These are phyloP conservation scores for Artemia franciscana DNA, from an alignment of 1,140 invertebrate species.

Conservation along the genomic window DNA sequence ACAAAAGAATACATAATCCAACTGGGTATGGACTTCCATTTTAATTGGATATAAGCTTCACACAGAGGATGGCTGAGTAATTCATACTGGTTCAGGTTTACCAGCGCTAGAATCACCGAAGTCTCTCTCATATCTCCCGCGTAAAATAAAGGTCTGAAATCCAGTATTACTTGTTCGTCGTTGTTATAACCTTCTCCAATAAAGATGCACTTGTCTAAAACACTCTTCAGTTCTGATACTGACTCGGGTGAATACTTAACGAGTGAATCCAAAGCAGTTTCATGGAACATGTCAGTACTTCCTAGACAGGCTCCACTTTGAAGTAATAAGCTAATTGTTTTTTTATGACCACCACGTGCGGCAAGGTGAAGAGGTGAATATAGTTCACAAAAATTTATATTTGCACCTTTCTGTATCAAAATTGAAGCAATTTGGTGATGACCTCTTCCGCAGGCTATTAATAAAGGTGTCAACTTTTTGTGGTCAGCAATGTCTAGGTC, in stretches of 20 bases:
- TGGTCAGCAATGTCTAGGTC: not conserved
- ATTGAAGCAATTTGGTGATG: not conserved
- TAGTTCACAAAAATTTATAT: not conserved
- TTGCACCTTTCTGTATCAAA: not conserved
- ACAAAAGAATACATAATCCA: constrained; percentile 54
- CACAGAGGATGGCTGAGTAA: constrained; percentile 55
- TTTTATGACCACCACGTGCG: constrained; percentile 53
- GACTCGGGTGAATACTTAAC: constrained; percentile 51
- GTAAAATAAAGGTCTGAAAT: constrained; percentile 45
- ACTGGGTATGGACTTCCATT: constrained; percentile 70
- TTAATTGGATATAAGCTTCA: constrained; percentile 53
- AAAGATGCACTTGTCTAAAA: constrained; percentile 45
- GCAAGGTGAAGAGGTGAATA: constrained; percentile 71
- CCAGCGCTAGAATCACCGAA: constrained; percentile 55
- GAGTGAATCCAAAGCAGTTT: constrained; percentile 53
- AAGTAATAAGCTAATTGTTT: constrained; percentile 54
- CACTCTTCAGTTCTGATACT: constrained; percentile 41
- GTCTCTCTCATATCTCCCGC: constrained; percentile 39
- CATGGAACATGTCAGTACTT: constrained; percentile 51
- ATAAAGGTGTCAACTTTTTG: not conserved
- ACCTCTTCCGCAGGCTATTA: not conserved
- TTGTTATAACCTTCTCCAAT: constrained; percentile 55
- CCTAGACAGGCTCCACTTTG: constrained; percentile 60
- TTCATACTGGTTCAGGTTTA: constrained; percentile 57
- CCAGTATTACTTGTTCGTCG: constrained; percentile 54